Percentiles rank a stretch among this genome's conserved stretches.
Evolutionary conservation across 2,888 invertebrate species (phyloP).

Genomic region (Podabrus alpinus): DNA sequence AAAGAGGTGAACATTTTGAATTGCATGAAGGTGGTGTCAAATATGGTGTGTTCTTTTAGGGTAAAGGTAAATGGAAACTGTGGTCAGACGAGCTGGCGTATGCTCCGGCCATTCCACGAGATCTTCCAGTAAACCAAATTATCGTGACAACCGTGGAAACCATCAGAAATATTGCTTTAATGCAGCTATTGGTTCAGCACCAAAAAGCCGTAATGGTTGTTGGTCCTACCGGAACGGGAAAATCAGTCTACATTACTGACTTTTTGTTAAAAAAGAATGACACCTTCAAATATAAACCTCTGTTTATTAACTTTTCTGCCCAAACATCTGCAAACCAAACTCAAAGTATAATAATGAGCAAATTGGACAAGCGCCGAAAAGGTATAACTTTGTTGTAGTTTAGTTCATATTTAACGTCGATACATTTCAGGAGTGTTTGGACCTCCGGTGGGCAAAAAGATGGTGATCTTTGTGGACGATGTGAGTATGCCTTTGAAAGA

Average conservation of each 20-base stretch:
- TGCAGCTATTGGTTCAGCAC: conserved; percentile 79
- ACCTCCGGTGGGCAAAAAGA: conserved; percentile 86
- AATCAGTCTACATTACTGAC: conserved; percentile 86
- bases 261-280: conserved; percentile 82
- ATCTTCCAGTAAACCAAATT: conserved; percentile 92
- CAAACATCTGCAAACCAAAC: conserved; percentile 93
- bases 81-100: conserved; percentile 85
- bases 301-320: conserved; percentile 91
- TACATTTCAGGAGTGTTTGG: conserved; percentile 77
- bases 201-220: conserved; percentile 84
- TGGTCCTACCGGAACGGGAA: conserved; percentile 95
- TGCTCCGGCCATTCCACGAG: conserved; percentile 80
- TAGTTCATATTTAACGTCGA: no score
- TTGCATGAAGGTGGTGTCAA: background rate
- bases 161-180: conserved; percentile 78
- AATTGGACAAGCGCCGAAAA: conserved; percentile 89
- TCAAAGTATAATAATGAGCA: conserved; percentile 93
- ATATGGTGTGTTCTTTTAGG: conserved; percentile 58
- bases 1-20: conserved; percentile 69
- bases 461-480: conserved; percentile 93
- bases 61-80: conserved; percentile 89
- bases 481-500: conserved; percentile 94
- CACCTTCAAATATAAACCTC: conserved; percentile 76
- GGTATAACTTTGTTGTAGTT: conserved; percentile 55
- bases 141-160: conserved; percentile 92